phyloP scores from a whole-genome alignment of 2,888 invertebrate species.

The Cheilosia grossa region DNA sequence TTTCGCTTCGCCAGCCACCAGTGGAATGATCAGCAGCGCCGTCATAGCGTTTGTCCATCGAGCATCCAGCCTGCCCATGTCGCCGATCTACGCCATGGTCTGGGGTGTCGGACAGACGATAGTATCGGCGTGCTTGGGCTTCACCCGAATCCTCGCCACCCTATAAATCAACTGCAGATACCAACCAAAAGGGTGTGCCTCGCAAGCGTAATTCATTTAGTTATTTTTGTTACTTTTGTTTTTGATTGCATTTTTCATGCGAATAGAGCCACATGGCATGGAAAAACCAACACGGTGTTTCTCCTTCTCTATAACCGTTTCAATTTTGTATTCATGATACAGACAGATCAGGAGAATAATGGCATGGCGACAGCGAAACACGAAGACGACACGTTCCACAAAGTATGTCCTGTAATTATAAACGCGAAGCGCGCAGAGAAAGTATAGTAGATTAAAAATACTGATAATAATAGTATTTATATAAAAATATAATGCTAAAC shows the following conservation, averaged over 20 bases:
- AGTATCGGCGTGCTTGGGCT: slow-evolving; percentile 94
- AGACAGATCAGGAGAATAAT: not conserved
- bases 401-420: slow-evolving; percentile 60
- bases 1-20: slow-evolving; percentile 93
- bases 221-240: slow-evolving; percentile 37
- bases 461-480: slow-evolving; percentile 73
- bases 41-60: slow-evolving; percentile 97
- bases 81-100: slow-evolving; percentile 94
- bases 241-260: slow-evolving; percentile 29
- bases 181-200: slow-evolving; percentile 10
- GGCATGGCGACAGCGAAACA: not conserved
- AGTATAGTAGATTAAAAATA: slow-evolving; percentile 58
- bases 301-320: slow-evolving; percentile 15
- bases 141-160: slow-evolving; percentile 96
- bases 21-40: slow-evolving; percentile 95
- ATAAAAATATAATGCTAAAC: slow-evolving; percentile 65
- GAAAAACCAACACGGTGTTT: slow-evolving; percentile 32
- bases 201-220: slow-evolving; percentile 19
- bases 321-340: slow-evolving; percentile 23
- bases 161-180: slow-evolving; percentile 86
- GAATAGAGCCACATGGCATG: slow-evolving; percentile 12
- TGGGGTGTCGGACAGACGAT: slow-evolving; percentile 98
- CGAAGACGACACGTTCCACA: slow-evolving; percentile 16
- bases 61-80: slow-evolving; percentile 94
- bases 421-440: slow-evolving; percentile 49